Conservation (phyloP, 2,888 invertebrate genomes). For the Eugnorisma glareosa region DNA sequence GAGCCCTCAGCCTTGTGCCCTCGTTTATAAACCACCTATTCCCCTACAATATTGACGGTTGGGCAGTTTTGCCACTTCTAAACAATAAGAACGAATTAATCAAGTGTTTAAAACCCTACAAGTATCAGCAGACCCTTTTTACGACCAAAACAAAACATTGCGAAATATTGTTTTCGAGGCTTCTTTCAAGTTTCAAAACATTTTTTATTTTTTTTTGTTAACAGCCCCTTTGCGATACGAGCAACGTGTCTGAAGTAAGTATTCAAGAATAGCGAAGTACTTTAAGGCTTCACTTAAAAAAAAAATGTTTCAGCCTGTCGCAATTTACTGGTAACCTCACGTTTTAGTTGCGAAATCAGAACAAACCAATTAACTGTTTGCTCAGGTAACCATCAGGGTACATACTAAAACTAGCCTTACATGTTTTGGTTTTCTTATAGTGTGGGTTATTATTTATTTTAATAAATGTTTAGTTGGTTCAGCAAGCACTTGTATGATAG, state of each 20-base stretch:
- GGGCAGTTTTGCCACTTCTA: not conserved
- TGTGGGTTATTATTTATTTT: not conserved
- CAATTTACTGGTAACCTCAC: not conserved
- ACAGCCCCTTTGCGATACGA: not conserved
- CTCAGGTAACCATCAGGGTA: not conserved
- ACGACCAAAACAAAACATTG: not conserved
- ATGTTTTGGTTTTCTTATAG: not conserved
- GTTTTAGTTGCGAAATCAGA: not conserved
- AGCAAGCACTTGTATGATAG: not conserved
- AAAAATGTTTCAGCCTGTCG: not conserved
- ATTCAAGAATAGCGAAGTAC: not conserved
- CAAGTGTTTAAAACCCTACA: not conserved
- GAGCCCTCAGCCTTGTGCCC: not conserved
- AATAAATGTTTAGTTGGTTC: not conserved
- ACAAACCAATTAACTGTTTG: not conserved
- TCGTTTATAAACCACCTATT: not conserved
- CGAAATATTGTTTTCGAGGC: not conserved
- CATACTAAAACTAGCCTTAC: not conserved
- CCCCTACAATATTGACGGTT: not conserved
- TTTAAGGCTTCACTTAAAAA: not conserved
- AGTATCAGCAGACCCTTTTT: not conserved
- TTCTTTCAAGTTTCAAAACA: conserved; percentile 7
- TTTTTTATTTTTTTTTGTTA: not conserved
- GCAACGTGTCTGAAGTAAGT: not conserved
- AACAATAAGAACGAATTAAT: not conserved